Evolutionary conservation across 2,797 vertebrate genomes (phyloP).

Genomic region (Karalla daura): DNA sequence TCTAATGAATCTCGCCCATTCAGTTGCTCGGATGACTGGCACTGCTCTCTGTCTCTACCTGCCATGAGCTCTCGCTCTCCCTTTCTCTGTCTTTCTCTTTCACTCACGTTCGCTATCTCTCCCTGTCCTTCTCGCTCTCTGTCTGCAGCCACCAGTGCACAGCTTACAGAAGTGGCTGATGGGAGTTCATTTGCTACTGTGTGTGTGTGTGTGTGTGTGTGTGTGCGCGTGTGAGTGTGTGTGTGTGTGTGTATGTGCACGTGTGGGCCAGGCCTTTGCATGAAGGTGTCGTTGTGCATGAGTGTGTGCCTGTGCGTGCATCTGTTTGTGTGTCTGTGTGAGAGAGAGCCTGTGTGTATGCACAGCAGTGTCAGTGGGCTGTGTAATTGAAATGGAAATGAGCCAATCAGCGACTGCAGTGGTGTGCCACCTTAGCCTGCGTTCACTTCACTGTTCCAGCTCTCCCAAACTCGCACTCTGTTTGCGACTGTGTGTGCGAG

Average conservation of each 20-base stretch:
- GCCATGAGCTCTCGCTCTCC: conserved; percentile 46
- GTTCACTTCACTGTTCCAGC: conserved; percentile 80
- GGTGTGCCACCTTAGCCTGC: conserved; percentile 82
- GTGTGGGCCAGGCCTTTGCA: too few relatives aligned
- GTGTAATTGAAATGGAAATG: conserved; percentile 94
- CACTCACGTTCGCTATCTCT: conserved; percentile 70
- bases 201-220: conserved; percentile 14
- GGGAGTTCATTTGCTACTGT: conserved; percentile 80
- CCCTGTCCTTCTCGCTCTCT: conserved; percentile 65
- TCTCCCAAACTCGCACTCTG: conserved; percentile 70
- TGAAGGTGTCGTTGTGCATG: too few relatives aligned
- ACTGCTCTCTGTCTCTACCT: conserved; percentile 48
- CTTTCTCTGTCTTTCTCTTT: conserved; percentile 56
- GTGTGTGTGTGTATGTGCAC: conserved; percentile 19
- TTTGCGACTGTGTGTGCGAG: conserved; percentile 83
- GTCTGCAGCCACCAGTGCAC: conserved; percentile 68
- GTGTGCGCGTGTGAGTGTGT: conserved; percentile 22
- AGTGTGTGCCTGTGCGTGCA: neutral
- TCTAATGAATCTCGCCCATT: conserved; percentile 55
- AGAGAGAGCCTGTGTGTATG: conserved; percentile 29
- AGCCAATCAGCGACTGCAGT: conserved; percentile 86
- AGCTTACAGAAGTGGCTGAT: conserved; percentile 81
- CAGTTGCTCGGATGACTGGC: conserved; percentile 52
- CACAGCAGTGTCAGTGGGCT: conserved; percentile 86
- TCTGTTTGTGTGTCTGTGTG: conserved; percentile 30